These are phyloP conservation scores for Urophycis tenuis DNA, from an alignment of 2,797 vertebrate genomes.

Conservation along the genomic window DNA sequence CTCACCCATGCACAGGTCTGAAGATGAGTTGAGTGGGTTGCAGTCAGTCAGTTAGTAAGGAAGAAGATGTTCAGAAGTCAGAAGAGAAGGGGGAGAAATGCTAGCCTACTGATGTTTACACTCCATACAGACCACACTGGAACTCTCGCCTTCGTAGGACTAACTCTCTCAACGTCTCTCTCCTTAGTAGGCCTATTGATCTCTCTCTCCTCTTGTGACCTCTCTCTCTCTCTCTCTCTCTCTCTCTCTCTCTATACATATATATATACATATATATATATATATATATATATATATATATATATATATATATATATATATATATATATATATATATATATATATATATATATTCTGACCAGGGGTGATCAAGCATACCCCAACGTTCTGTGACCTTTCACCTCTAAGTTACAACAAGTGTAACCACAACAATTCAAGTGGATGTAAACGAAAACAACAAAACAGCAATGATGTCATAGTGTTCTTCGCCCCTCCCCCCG, in stretches of 20 bases:
- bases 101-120: not conserved
- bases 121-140: not conserved
- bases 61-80: not conserved
- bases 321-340: too few relatives aligned
- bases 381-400: constrained; percentile 33
- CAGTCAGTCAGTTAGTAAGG: not conserved
- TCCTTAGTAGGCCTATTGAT: not conserved
- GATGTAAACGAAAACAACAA: constrained; percentile 68
- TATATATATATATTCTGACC: too few relatives aligned
- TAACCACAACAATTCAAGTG: not conserved
- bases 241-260: constrained; percentile 20
- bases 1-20: too few relatives aligned
- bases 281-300: too few relatives aligned
- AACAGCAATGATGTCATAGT: constrained; percentile 38
- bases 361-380: not conserved
- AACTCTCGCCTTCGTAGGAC: not conserved
- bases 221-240: constrained; percentile 37
- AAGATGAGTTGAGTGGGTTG: too few relatives aligned
- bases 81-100: not conserved
- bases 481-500: constrained; percentile 31
- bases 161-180: not conserved
- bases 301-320: too few relatives aligned
- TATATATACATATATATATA: too few relatives aligned
- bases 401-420: constrained; percentile 9
- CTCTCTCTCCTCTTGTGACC: constrained; percentile 37